These are phyloP conservation scores for Deilephila elpenor DNA, from an alignment of 2,888 invertebrate genomes.

Conservation along the genomic window DNA sequence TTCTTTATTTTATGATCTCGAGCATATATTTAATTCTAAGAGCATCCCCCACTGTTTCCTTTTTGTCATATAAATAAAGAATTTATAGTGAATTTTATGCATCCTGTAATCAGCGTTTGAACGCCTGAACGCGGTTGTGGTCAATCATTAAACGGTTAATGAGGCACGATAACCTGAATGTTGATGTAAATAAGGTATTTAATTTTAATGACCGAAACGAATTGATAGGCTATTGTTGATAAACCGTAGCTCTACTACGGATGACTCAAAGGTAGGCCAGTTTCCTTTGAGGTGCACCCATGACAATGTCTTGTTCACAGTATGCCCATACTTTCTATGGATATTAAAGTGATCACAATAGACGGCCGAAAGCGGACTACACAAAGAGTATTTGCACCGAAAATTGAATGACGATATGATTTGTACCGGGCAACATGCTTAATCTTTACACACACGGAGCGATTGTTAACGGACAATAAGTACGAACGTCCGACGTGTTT, in stretches of 20 bases:
- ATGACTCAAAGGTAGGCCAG: conserved; percentile 39
- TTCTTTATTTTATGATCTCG: conserved; percentile 82
- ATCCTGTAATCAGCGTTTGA: conserved; percentile 68
- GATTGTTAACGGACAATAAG: conserved; percentile 68
- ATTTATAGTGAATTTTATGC: conserved; percentile 74
- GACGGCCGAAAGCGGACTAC: conserved; percentile 61
- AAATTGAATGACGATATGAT: conserved; percentile 57
- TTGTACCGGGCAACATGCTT: conserved; percentile 35
- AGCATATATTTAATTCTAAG: conserved; percentile 82
- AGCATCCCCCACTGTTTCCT: conserved; percentile 76
- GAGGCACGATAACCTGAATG: conserved; percentile 54
- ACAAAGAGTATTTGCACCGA: conserved; percentile 63
- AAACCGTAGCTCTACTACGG: background rate
- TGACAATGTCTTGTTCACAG: conserved; percentile 56
- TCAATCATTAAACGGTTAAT: conserved; percentile 62
- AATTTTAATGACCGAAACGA: conserved; percentile 51
- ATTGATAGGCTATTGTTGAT: conserved; percentile 49
- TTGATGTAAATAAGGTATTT: conserved; percentile 61
- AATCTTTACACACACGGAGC: conserved; percentile 48
- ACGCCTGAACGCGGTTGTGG: conserved; percentile 57
- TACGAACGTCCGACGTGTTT: conserved; percentile 73
- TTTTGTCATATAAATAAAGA: conserved; percentile 77
- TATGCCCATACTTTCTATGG: conserved; percentile 64
- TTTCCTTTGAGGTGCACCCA: conserved; percentile 61
- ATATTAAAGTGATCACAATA: conserved; percentile 68